Base-by-base conservation (phyloP, 2,888 invertebrate species). In the Acrobasis consociella region DNA sequence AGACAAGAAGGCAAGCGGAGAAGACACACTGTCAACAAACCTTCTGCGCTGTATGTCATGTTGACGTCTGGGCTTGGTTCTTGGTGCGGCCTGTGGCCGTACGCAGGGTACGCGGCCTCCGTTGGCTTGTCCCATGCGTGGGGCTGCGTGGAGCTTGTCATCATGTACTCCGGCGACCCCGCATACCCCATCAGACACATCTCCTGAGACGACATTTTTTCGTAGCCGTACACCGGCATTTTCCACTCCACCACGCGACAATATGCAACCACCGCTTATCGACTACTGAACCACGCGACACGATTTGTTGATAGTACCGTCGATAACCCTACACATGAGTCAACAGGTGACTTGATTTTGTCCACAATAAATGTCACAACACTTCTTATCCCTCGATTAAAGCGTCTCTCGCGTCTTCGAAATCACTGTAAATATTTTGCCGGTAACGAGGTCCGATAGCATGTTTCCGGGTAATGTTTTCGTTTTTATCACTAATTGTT, bases 161-260 rank as follows among this genome's bases (percentile, higher is more conserved):
- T 67, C 78, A 83, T 72, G 70, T 87, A 88, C 56, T 87, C 88
- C 52, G 82, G 72, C 51, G 76, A 64, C 49, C 80, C 69, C 38
- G 70, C 76, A 72, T 84, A 90, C 64, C 84, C 81, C 82, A 84
- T 75, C 63, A 82, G 75, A 72, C 83, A 87, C 72, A 85, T 69
- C 69, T 91, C 89, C 76, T 89, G 88, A 58, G 88, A 80, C 69
- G 83, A 71, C 82, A 89, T 84, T 78, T 79, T 83, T 64, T 86
- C 86, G 85, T 77, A 84, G 17, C 89, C 87, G 62, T 88, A 81
- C 77, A 85, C 89, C 73, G 90, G 91, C 91, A 92, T 92, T 73
- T 86, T 91, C 81, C 81, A 49, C 31, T 37, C 39, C 39, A 71
- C 70, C 69, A 65, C 76, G 72, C 74, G 74, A 70, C 67, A 72